Evolutionary conservation across 2,888 invertebrate genomes (phyloP).

Genomic region (Drosophila meridionalis): DNA sequence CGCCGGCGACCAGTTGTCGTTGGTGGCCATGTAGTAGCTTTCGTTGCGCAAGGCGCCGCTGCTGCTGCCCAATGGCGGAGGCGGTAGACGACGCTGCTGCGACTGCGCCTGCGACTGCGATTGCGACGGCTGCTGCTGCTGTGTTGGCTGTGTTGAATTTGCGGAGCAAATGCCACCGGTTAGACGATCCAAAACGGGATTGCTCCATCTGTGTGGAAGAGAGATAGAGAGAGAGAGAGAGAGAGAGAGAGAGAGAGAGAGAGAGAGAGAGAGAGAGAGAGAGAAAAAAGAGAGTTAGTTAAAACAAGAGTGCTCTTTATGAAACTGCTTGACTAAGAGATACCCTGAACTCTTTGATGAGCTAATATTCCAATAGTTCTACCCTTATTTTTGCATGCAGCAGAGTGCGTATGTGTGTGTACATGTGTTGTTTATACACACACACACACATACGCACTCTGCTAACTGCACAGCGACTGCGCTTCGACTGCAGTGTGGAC

Average conservation of each 20-base stretch:
- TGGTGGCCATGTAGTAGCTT: slow-evolving; percentile 95
- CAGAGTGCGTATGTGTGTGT: too few species aligned
- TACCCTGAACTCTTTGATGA: too few species aligned
- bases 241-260: too few species aligned
- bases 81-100: slow-evolving; percentile 51
- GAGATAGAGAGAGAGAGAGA: neutral
- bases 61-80: slow-evolving; percentile 32
- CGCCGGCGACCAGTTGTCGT: slow-evolving; percentile 87
- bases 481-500: too few species aligned
- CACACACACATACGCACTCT: too few species aligned
- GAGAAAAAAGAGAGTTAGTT: too few species aligned
- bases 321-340: too few species aligned
- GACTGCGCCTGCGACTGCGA: slow-evolving; percentile 34
- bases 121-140: slow-evolving; percentile 32
- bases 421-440: too few species aligned
- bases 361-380: too few species aligned
- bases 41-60: slow-evolving; percentile 90
- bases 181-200: slow-evolving; percentile 95
- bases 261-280: neutral
- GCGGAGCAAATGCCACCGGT: slow-evolving; percentile 89
- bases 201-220: slow-evolving; percentile 86
- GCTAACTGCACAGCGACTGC: too few species aligned
- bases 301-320: too few species aligned
- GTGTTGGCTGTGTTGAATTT: slow-evolving; percentile 79
- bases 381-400: too few species aligned